These are phyloP conservation scores for Pristis pectinata DNA, from an alignment of 2,797 vertebrate genomes.

Conservation along the genomic window DNA sequence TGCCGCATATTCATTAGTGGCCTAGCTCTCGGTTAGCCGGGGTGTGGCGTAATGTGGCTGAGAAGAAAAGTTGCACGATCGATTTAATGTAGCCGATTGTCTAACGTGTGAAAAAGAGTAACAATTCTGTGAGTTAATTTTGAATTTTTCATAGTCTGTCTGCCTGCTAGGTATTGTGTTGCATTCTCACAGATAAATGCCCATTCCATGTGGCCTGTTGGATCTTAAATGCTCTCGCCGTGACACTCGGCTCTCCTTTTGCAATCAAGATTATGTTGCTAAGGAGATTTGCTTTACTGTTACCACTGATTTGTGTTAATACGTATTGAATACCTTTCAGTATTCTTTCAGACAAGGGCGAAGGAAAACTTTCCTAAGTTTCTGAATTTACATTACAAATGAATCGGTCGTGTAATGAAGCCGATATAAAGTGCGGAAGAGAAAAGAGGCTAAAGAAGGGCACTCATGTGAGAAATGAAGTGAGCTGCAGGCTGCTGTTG, in stretches of 20 bases:
- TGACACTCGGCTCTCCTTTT: conserved; percentile 64
- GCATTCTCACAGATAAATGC: conserved; percentile 80
- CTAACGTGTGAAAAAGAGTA: conserved; percentile 80
- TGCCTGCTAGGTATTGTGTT: conserved; percentile 73
- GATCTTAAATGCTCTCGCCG: conserved; percentile 73
- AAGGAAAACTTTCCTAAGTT: conserved; percentile 83
- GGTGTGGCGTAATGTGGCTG: conserved; percentile 69
- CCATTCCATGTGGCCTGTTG: conserved; percentile 71
- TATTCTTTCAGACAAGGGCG: conserved; percentile 83
- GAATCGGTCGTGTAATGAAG: conserved; percentile 72
- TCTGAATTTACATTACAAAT: conserved; percentile 94
- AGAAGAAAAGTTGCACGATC: conserved; percentile 64
- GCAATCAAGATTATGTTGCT: conserved; percentile 99
- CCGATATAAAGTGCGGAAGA: conserved; percentile 82
- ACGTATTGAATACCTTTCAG: conserved; percentile 98
- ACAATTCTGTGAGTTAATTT: conserved; percentile 99
- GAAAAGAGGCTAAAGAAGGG: conserved; percentile 86
- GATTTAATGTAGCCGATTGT: conserved; percentile 94
- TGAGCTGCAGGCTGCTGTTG: conserved; percentile 75
- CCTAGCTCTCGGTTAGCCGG: conserved; percentile 26
- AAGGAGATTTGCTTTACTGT: conserved; percentile 95
- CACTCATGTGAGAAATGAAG: conserved; percentile 99
- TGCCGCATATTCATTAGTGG: not conserved
- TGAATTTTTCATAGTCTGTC: conserved; percentile 86
- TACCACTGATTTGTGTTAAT: conserved; percentile 99